Base-by-base conservation (phyloP, 2,797 vertebrate genomes). In the Ptychobarbus kaznakovi region DNA sequence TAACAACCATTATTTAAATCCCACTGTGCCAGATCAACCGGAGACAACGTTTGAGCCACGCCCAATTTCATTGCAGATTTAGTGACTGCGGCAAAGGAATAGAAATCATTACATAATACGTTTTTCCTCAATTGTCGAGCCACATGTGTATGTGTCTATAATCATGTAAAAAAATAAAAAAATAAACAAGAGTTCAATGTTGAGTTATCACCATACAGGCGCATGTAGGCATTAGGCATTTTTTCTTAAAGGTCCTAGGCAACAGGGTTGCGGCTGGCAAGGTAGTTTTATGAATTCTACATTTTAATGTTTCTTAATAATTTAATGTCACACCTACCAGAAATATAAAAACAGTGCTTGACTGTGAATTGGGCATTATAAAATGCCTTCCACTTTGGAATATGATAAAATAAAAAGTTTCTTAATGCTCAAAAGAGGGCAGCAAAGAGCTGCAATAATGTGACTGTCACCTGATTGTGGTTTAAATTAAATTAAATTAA, bases 401-500 rank as follows among this genome's bases (percentile, higher is more conserved):
- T 69, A 25, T 61, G n/a, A 63, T 65, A 16, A 40, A 13, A 42
- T 51, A 8, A 63, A 16, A 15, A 15, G 10, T 56, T n/a, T 38
- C 20, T 25, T 44, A 1, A 58, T 63, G 4, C 0, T 73, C 88
- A 82, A 66, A 40, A 80, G 75, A 16, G 51, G 72, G 86, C 80
- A 70, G 76, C 65, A 83, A 73, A 46, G 65, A 74, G 42, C 80
- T 68, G 51, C 28, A 85, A 18, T 28, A 72, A 63, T 68, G 25
- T 87, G 80, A 81, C 70, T 4, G 70, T 81, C 86, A 87, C 44
- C 63, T 85, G 86, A 85, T 25, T 22, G 20, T n/a, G 35, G 20
- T 68, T 12, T 32, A 32, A 32, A 32, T 32, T 32, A 32, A 32
- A 32, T 32, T 32, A 32, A 32, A 32, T 32, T 32, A 28, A 28